phyloP scores from a whole-genome alignment of 2,797 vertebrate species.

The Sardinella longiceps region DNA sequence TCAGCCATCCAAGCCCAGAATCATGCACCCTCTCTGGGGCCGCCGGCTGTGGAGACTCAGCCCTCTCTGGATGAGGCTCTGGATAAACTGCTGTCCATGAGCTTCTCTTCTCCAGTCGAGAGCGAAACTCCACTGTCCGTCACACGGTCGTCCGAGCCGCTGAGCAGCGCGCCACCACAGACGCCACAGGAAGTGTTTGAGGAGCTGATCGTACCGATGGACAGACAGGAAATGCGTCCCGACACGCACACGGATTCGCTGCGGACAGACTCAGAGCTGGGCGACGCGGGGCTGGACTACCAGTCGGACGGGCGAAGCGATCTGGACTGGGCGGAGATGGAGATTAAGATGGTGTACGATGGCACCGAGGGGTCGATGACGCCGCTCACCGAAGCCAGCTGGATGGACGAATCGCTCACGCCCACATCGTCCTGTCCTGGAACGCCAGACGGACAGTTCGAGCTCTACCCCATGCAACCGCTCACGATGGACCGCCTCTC shows the following conservation, averaged over 20 bases:
- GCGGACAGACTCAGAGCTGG: constrained; percentile 60
- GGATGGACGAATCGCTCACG: constrained; percentile 79
- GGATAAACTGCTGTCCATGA: constrained; percentile 76
- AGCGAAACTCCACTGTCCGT: constrained; percentile 42
- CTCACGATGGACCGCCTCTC: constrained; percentile 83
- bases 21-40: constrained; percentile 25
- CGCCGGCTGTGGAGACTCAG: constrained; percentile 34
- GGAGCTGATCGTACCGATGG: constrained; percentile 71
- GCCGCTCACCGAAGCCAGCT: constrained; percentile 78
- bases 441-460: constrained; percentile 71
- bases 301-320: constrained; percentile 61
- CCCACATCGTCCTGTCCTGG: constrained; percentile 71
- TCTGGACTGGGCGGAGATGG: constrained; percentile 77
- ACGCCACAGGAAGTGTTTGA: constrained; percentile 67
- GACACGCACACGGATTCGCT: constrained; percentile 72
- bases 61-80: constrained; percentile 70
- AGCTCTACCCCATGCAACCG: constrained; percentile 73
- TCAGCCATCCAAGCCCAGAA: neutral
- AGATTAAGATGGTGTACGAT: constrained; percentile 72
- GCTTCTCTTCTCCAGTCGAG: constrained; percentile 57
- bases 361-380: constrained; percentile 78
- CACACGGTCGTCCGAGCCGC: constrained; percentile 41
- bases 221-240: constrained; percentile 74
- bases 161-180: constrained; percentile 43
- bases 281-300: constrained; percentile 59